These are phyloP conservation scores for Holocentrus rufus DNA, from an alignment of 2,797 vertebrate genomes.

Conservation along the genomic window DNA sequence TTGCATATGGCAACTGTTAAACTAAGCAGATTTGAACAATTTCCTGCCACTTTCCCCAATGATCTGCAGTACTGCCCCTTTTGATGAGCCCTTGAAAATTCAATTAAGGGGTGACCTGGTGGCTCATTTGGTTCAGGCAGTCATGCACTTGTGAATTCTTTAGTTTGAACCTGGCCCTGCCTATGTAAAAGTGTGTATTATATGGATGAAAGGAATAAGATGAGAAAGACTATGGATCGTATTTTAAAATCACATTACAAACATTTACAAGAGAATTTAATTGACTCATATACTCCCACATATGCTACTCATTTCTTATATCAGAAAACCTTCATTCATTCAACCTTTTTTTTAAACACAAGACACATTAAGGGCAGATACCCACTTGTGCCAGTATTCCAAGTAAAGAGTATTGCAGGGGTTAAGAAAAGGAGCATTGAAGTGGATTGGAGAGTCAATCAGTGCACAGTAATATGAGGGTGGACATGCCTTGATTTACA, in stretches of 20 bases:
- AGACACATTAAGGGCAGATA: too few species aligned
- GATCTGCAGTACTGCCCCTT: not conserved
- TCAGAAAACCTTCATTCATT: too few species aligned
- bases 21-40: not conserved
- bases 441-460: constrained; percentile 10
- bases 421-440: too few species aligned
- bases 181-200: not conserved
- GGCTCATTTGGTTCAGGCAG: too few species aligned
- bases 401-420: too few species aligned
- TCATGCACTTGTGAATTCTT: too few species aligned
- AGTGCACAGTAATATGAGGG: not conserved
- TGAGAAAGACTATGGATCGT: not conserved
- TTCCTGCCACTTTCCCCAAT: not conserved
- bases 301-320: too few species aligned
- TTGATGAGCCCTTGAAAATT: not conserved
- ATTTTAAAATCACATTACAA: constrained; percentile 3
- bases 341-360: too few species aligned
- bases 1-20: not conserved
- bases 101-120: too few species aligned
- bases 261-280: not conserved
- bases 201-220: not conserved
- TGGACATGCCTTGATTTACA: constrained; percentile 32
- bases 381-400: too few species aligned
- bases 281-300: too few species aligned
- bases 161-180: too few species aligned